Evolutionary conservation across 2,888 invertebrate species (phyloP), one percentile per base, ranked within the genome.

Genomic region (Synergus itoensis): DNA sequence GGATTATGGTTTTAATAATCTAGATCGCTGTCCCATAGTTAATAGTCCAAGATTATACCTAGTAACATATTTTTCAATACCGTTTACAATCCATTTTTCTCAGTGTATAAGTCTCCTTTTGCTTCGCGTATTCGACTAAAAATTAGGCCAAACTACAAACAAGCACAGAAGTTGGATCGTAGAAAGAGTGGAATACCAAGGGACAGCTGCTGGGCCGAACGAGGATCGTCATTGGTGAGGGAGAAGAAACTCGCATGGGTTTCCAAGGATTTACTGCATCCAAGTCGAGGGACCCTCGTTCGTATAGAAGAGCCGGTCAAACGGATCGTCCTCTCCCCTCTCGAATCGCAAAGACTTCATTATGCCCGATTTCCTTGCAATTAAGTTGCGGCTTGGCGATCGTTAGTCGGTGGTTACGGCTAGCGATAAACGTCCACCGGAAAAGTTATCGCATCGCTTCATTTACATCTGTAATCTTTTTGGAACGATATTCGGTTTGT

Each of bases 361-460:
- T 84, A 84, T 80, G 63, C 80, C 79, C 76, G 78, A 80, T 83
- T 80, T 85, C 84, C 82, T 83, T 83, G 87, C 85, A 87, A 87
- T 87, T 87, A 87, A 87, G 84, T 87, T 81, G 83, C 77, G 83
- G 76, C 64, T 40, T 43, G 45, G 60, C 21, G 75, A 69, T 76
- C 83, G 43, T 62, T 43, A 45, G 67, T 53, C 63, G 62, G 14
- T 48, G 69, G 84, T 85, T 81, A 84, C 82, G 80, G 79, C 78
- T 82, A 79, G 84, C 84, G 86, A 87, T 87, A 88, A 87, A 87
- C 80, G 87, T 88, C 86, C 78, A 80, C 81, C 79, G 80, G 84
- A 80, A 86, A 86, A 88, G 87, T 88, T 88, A 87, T 87, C 85
- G 82, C 85, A 84, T 85, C 85, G 87, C 85, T 86, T 82, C 86